Evolutionary conservation across 2,797 vertebrate species (phyloP).

Genomic region (Varecia variegata): DNA sequence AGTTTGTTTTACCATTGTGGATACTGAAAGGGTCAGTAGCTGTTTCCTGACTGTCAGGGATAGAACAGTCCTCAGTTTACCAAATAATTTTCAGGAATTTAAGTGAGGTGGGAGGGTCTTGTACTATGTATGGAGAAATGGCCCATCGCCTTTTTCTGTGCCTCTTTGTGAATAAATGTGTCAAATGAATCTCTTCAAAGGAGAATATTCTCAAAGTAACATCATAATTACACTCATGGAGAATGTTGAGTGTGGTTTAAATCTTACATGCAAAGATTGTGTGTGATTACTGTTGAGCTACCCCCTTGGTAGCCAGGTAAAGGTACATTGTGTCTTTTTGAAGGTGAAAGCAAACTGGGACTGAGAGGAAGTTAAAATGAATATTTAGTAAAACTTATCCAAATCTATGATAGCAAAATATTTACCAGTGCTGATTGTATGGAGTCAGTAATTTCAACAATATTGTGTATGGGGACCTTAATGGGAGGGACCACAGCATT

Average conservation of each 20-base stretch:
- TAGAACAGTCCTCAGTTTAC: too few species aligned
- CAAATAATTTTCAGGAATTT: not conserved
- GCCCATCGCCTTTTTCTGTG: not conserved
- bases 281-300: not conserved
- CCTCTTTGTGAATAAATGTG: not conserved
- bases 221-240: not conserved
- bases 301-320: not conserved
- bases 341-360: too few species aligned
- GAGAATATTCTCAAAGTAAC: not conserved
- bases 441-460: not conserved
- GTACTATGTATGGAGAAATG: not conserved
- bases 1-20: not conserved
- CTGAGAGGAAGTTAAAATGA: too few species aligned
- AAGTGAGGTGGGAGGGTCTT: not conserved
- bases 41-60: not conserved
- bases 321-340: not conserved
- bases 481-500: not conserved
- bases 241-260: not conserved
- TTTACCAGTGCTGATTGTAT: not conserved
- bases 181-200: not conserved
- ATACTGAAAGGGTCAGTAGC: not conserved
- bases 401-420: not conserved
- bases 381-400: not conserved
- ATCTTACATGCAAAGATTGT: not conserved
- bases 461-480: not conserved